phyloP scores from a whole-genome alignment of 2,113 vertebrate genomes.

The Terrapene triunguis region DNA sequence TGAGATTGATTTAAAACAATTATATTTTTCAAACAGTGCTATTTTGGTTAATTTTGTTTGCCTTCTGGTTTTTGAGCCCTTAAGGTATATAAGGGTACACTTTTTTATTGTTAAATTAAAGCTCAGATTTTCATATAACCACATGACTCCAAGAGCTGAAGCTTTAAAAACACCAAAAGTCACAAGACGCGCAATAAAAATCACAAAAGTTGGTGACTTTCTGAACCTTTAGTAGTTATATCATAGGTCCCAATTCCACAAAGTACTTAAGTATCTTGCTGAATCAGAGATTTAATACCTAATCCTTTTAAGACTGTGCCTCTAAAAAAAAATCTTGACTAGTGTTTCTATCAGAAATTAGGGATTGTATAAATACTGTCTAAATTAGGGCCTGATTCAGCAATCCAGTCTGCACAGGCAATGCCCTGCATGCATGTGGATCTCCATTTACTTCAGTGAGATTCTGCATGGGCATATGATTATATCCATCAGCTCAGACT shows the following conservation, averaged over 20 bases:
- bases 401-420: neutral
- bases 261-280: neutral
- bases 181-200: neutral
- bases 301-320: neutral
- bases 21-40: neutral
- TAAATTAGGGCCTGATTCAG: neutral
- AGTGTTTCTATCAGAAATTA: neutral
- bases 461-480: constrained; percentile 19
- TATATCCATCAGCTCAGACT: neutral
- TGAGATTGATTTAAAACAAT: neutral
- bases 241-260: neutral
- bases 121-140: neutral
- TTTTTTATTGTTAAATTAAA: neutral
- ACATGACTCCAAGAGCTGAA: neutral
- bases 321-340: neutral
- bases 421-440: neutral
- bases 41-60: accelerated
- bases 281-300: neutral
- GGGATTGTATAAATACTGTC: neutral
- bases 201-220: neutral
- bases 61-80: neutral
- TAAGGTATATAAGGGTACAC: neutral
- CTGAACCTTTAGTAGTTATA: neutral
- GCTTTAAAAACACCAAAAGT: neutral
- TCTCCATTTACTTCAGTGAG: constrained; percentile 28